phyloP scores from a whole-genome alignment of 2,797 vertebrate species.

The Ceryle rudis region DNA sequence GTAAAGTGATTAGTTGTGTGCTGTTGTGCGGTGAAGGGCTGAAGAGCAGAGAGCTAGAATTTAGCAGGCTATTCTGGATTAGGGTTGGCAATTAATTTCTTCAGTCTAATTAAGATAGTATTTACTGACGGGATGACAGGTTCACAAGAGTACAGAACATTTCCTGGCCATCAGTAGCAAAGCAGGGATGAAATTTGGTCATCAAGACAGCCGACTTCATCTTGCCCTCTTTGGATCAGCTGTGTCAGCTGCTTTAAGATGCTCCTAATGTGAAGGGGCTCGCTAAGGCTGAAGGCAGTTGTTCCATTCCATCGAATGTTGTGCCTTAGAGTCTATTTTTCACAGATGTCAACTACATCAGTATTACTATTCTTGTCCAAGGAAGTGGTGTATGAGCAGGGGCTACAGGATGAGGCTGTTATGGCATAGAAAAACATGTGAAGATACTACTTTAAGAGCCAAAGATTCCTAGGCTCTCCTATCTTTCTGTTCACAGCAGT shows the following conservation, averaged over 20 bases:
- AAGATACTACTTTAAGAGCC: neutral
- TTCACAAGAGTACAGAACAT: neutral
- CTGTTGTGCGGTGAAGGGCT: neutral
- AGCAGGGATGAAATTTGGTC: conserved; percentile 2
- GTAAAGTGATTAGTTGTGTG: neutral
- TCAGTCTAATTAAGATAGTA: neutral
- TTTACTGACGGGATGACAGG: neutral
- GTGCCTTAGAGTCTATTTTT: conserved; percentile 14
- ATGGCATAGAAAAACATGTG: neutral
- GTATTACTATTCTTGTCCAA: neutral
- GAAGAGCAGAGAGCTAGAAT: neutral
- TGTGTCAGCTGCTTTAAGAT: neutral
- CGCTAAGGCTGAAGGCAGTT: neutral
- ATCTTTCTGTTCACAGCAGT: neutral
- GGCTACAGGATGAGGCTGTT: neutral
- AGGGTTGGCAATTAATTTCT: neutral
- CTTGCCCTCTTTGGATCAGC: neutral
- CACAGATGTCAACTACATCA: neutral
- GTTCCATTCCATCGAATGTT: neutral
- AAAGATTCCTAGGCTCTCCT: neutral
- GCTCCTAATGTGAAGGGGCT: neutral
- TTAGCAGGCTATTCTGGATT: neutral
- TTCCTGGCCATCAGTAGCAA: neutral
- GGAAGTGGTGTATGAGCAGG: neutral
- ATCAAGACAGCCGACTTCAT: neutral